phyloP scores from a whole-genome alignment of 2,113 vertebrate genomes.

The Paradoxurus hermaphroditus region DNA sequence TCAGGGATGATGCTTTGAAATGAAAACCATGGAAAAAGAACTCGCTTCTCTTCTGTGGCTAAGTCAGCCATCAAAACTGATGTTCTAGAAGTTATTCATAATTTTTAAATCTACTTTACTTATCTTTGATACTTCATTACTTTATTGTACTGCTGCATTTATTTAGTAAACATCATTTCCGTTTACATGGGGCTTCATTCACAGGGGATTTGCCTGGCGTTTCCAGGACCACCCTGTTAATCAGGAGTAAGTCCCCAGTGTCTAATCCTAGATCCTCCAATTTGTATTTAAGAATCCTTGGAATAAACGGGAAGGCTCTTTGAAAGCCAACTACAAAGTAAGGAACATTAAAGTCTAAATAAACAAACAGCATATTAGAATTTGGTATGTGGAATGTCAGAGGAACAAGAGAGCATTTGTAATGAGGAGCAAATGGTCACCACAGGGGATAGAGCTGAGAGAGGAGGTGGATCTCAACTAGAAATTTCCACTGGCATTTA shows the following conservation, averaged over 20 bases:
- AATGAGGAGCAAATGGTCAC: conserved; percentile 76
- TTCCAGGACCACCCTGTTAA: not conserved
- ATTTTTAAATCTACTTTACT: conserved; percentile 23
- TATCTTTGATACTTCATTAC: not conserved
- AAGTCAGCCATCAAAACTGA: not conserved
- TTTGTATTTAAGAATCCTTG: conserved; percentile 54
- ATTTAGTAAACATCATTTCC: not conserved
- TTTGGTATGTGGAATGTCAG: conserved; percentile 68
- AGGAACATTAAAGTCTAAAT: conserved; percentile 43
- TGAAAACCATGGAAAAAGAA: not conserved
- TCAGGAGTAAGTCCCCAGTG: not conserved
- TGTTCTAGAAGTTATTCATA: not conserved
- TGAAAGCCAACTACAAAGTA: conserved; percentile 57
- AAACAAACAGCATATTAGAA: conserved; percentile 67
- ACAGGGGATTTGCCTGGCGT: not conserved
- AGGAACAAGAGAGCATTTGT: conserved; percentile 66
- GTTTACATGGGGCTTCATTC: not conserved
- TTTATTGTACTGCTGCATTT: not conserved
- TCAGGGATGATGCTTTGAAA: not conserved
- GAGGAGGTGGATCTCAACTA: conserved; percentile 56
- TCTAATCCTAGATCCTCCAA: not conserved
- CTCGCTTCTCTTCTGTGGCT: not conserved
- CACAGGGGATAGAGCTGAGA: conserved; percentile 62
- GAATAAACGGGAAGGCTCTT: conserved; percentile 25
- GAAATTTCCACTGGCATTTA: conserved; percentile 68